Conservation (phyloP, 2,797 vertebrate species). For the Anguilla obscura region DNA sequence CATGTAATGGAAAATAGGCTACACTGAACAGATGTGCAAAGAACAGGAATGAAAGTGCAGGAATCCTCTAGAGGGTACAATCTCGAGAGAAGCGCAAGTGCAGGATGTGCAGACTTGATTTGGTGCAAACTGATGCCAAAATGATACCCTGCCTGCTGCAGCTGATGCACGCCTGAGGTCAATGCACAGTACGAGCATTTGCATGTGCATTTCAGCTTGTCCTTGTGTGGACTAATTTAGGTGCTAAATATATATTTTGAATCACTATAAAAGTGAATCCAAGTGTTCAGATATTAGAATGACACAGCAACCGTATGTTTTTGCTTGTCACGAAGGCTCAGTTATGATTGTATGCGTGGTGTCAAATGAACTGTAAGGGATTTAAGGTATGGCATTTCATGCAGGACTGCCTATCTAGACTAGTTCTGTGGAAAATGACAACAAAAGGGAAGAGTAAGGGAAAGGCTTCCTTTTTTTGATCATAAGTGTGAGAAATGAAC, state of each 20-base stretch:
- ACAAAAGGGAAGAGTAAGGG: neutral
- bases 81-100: neutral
- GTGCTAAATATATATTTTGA: neutral
- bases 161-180: neutral
- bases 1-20: too few species aligned
- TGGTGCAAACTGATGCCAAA: neutral
- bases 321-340: neutral
- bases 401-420: neutral
- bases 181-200: neutral
- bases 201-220: neutral
- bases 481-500: neutral
- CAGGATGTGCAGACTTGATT: neutral
- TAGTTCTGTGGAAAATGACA: constrained; percentile 39
- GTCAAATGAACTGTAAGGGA: neutral
- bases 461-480: neutral
- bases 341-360: neutral
- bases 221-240: neutral
- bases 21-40: neutral
- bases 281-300: neutral
- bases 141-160: neutral
- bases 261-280: neutral
- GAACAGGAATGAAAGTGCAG: neutral
- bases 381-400: neutral
- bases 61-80: neutral
- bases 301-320: neutral